A percentile compares a stretch with the other conserved stretches of the same genome.
Conservation (phyloP, 2,888 invertebrate genomes). For the Drosophila flavopinicola region DNA sequence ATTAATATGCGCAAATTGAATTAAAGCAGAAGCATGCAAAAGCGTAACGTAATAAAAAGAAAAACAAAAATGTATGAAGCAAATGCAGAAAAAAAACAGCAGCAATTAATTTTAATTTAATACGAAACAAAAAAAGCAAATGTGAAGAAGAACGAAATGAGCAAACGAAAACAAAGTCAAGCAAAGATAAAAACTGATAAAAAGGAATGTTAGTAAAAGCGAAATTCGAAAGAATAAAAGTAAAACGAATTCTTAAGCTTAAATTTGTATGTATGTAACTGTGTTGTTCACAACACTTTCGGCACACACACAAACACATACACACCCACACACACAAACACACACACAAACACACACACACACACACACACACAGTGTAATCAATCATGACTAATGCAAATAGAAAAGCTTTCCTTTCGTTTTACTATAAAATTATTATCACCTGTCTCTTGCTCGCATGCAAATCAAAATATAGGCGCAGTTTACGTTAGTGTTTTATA, state of each 20-base stretch:
- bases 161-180: constrained; percentile 52
- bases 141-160: constrained; percentile 64
- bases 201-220: constrained; percentile 67
- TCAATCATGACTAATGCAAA: constrained; percentile 26
- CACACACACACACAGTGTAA: constrained; percentile 14
- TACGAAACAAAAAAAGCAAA: constrained; percentile 51
- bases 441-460: constrained; percentile 55
- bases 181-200: constrained; percentile 21
- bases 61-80: constrained; percentile 51
- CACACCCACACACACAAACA: neutral
- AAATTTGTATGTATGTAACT: constrained; percentile 83
- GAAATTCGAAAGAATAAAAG: constrained; percentile 54
- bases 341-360: constrained; percentile 21
- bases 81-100: constrained; percentile 44
- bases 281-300: constrained; percentile 76
- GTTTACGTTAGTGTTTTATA: constrained; percentile 44
- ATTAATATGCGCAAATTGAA: constrained; percentile 57
- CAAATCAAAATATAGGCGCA: constrained; percentile 43
- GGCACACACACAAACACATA: neutral
- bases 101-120: constrained; percentile 71
- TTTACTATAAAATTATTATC: constrained; percentile 31
- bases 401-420: constrained; percentile 28
- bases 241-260: constrained; percentile 81
- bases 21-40: constrained; percentile 31
- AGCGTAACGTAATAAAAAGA: constrained; percentile 45